Evolutionary conservation across 2,888 invertebrate genomes (phyloP).

Genomic region (Nephrotoma flavescens): DNA sequence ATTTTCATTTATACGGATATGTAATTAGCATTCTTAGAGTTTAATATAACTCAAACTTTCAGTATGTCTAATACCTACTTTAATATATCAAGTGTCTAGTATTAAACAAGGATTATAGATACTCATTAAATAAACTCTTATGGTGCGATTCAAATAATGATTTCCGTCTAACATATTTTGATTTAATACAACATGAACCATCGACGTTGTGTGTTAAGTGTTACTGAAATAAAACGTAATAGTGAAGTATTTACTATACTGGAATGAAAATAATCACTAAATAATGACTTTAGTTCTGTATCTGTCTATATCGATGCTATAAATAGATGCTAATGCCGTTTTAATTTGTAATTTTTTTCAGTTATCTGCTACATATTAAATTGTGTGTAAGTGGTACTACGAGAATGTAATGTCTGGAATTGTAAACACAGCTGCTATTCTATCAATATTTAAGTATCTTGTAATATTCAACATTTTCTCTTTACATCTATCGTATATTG

Average conservation of each 20-base stretch:
- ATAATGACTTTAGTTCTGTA: neutral
- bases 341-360: neutral
- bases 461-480: neutral
- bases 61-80: too few relatives aligned
- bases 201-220: neutral
- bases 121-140: too few relatives aligned
- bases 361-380: neutral
- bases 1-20: too few relatives aligned
- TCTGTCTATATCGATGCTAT: neutral
- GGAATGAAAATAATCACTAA: neutral
- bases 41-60: too few relatives aligned
- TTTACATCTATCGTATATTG: neutral
- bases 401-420: neutral
- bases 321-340: neutral
- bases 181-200: neutral
- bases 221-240: neutral
- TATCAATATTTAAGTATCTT: neutral
- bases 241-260: neutral
- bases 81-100: too few relatives aligned
- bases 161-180: neutral
- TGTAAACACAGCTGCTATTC: neutral
- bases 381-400: neutral
- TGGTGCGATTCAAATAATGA: neutral
- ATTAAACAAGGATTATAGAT: too few relatives aligned
- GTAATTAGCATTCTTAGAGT: too few relatives aligned